Conservation (phyloP, 2,888 invertebrate genomes). For the Frankliniella intonsa region DNA sequence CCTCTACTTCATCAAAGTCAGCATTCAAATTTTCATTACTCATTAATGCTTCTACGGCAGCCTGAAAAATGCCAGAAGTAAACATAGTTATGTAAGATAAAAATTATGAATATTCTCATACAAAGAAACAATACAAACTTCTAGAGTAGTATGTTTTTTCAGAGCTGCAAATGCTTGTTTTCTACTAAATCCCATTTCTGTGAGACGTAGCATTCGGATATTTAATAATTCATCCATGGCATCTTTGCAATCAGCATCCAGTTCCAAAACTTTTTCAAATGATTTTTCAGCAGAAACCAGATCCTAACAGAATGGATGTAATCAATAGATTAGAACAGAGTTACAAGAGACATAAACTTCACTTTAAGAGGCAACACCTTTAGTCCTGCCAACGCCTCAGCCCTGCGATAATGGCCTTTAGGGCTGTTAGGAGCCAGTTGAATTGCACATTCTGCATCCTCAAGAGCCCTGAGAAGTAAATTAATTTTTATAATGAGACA, state of each 20-base stretch:
- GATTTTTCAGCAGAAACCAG: slow-evolving; percentile 45
- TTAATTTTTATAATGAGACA: neutral
- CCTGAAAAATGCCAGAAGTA: neutral
- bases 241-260: slow-evolving; percentile 48
- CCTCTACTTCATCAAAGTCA: neutral
- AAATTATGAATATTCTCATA: neutral
- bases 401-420: slow-evolving; percentile 50
- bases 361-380: slow-evolving; percentile 41
- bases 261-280: slow-evolving; percentile 47
- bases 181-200: slow-evolving; percentile 36
- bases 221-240: slow-evolving; percentile 46
- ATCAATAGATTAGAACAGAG: neutral
- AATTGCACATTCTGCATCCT: slow-evolving; percentile 50
- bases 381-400: slow-evolving; percentile 48
- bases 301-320: neutral
- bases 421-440: slow-evolving; percentile 47
- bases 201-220: slow-evolving; percentile 45
- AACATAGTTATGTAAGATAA: neutral
- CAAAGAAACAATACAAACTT: slow-evolving; percentile 27
- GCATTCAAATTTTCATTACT: neutral
- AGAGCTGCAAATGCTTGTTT: slow-evolving; percentile 31
- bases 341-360: too few relatives aligned
- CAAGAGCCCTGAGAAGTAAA: slow-evolving; percentile 45
- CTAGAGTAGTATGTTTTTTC: slow-evolving; percentile 30
- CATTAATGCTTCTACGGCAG: slow-evolving; percentile 31